Conservation (phyloP, 2,797 vertebrate species). For the Anolis apletophallus region DNA sequence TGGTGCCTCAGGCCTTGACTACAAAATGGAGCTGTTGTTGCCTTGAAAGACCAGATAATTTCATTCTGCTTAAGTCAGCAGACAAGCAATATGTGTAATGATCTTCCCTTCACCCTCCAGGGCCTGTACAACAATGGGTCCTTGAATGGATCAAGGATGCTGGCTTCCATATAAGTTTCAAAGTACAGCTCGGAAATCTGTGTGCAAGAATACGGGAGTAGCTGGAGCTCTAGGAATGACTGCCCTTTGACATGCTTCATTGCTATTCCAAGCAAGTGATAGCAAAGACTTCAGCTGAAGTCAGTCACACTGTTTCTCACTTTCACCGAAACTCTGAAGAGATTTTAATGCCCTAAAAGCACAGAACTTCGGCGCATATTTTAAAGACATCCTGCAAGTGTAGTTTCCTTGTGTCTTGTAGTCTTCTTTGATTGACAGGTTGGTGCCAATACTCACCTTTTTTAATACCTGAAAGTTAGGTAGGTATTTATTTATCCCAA, state of each 20-base stretch:
- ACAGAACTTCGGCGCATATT: slow-evolving; percentile 13
- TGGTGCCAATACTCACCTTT: background rate
- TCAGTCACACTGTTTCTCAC: slow-evolving; percentile 41
- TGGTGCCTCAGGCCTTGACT: slow-evolving; percentile 24
- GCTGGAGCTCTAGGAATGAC: slow-evolving; percentile 54
- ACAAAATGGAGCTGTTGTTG: slow-evolving; percentile 11
- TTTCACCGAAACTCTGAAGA: slow-evolving; percentile 23
- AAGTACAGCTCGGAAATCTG: slow-evolving; percentile 45
- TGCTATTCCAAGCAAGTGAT: slow-evolving; percentile 48
- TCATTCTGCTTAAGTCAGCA: slow-evolving; percentile 53
- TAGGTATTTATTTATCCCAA: slow-evolving; percentile 34
- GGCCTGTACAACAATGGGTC: slow-evolving; percentile 50
- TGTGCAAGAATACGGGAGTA: slow-evolving; percentile 46
- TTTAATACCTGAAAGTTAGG: slow-evolving; percentile 49
- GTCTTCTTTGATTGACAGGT: slow-evolving; percentile 44
- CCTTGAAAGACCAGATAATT: slow-evolving; percentile 63
- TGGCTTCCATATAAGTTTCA: slow-evolving; percentile 51
- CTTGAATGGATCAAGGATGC: slow-evolving; percentile 44
- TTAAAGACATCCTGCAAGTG: slow-evolving; percentile 20
- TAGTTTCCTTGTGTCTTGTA: background rate
- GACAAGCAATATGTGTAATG: slow-evolving; percentile 41
- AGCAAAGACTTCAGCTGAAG: slow-evolving; percentile 35
- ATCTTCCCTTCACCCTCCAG: slow-evolving; percentile 59
- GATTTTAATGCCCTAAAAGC: slow-evolving; percentile 40
- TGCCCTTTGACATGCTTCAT: slow-evolving; percentile 46